Conservation (phyloP, 2,113 vertebrate species). For the Desmodus rotundus region DNA sequence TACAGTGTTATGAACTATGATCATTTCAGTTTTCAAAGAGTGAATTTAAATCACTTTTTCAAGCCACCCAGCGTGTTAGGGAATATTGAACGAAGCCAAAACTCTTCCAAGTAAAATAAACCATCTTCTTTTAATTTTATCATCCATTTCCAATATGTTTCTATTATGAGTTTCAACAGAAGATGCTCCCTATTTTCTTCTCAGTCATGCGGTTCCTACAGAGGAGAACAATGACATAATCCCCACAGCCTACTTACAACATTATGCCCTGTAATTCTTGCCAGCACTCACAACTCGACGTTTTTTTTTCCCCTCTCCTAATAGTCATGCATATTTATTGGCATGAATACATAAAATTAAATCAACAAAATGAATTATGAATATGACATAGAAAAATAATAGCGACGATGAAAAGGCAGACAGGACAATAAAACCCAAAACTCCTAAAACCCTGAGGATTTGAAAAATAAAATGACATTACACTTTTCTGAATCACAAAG, state of each 20-base stretch:
- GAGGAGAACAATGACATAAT: background rate
- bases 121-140: background rate
- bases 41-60: background rate
- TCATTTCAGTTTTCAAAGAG: background rate
- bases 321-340: constrained; percentile 48
- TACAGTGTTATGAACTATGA: background rate
- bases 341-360: constrained; percentile 37
- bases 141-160: constrained; percentile 26
- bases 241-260: background rate
- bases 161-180: background rate
- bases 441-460: background rate
- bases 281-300: background rate
- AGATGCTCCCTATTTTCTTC: background rate
- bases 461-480: constrained; percentile 35
- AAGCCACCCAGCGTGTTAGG: constrained; percentile 7
- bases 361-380: constrained; percentile 46
- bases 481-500: background rate
- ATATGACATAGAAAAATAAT: constrained; percentile 56
- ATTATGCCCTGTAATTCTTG: background rate
- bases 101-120: constrained; percentile 59
- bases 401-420: constrained; percentile 7
- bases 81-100: constrained; percentile 39
- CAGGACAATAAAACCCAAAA: constrained; percentile 24
- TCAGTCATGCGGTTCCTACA: background rate
- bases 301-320: background rate